phyloP scores from a whole-genome alignment of 2,888 invertebrate genomes.

The Apotomis turbidana region DNA sequence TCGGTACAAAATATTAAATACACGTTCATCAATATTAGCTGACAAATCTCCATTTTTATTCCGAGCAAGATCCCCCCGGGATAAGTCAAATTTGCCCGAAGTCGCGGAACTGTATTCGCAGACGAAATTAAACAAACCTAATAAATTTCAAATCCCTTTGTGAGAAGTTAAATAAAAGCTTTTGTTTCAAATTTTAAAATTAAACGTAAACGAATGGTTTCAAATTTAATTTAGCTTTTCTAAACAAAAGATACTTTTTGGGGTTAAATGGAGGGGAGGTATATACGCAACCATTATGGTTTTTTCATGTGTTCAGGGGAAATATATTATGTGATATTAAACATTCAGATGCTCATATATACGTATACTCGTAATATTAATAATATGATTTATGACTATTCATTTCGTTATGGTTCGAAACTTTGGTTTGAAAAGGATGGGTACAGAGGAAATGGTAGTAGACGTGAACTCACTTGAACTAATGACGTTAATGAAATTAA shows the following conservation, averaged over 20 bases:
- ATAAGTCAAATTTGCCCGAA: conserved; percentile 8
- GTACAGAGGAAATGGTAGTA: too few species aligned
- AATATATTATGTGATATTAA: conserved; percentile 7
- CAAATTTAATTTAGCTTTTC: conserved; percentile 31
- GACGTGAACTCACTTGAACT: too few species aligned
- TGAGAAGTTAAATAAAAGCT: conserved; percentile 28
- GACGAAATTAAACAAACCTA: conserved; percentile 23
- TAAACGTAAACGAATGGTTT: conserved; percentile 30
- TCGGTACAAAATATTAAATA: background rate
- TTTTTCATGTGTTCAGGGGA: conserved; percentile 1
- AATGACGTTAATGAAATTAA: too few species aligned
- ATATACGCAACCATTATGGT: conserved; percentile 3
- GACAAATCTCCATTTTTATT: conserved; percentile 1
- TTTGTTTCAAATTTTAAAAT: conserved; percentile 30
- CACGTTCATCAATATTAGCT: background rate
- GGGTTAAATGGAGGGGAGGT: conserved; percentile 13
- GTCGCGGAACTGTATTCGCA: conserved; percentile 1
- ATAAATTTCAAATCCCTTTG: conserved; percentile 26
- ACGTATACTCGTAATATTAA: too few species aligned
- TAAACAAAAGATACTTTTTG: conserved; percentile 38
- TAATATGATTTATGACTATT: too few species aligned
- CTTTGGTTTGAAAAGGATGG: too few species aligned
- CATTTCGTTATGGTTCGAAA: too few species aligned
- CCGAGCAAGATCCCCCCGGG: background rate
- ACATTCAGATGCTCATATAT: background rate